Percentiles rank a stretch among this genome's conserved stretches.
Evolutionary conservation across 1,140 invertebrate species (phyloP).

Genomic region (Saccostrea cuccullata): DNA sequence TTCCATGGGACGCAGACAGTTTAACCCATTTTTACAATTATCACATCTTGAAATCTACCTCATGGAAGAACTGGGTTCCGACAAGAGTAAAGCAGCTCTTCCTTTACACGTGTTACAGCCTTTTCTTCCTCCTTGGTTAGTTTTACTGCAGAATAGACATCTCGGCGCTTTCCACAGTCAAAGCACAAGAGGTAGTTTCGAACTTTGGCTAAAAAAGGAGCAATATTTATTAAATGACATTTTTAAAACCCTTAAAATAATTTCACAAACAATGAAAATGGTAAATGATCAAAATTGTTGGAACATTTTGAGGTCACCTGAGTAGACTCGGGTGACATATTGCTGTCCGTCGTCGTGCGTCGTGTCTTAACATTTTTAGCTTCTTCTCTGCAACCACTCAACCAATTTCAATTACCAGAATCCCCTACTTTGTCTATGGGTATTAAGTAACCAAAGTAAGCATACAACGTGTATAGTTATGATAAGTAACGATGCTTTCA

Average conservation of each 20-base stretch:
- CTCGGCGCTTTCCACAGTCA: constrained; percentile 48
- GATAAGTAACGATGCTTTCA: too few relatives aligned
- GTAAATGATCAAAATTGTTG: too few relatives aligned
- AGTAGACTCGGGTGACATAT: too few relatives aligned
- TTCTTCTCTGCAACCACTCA: too few relatives aligned
- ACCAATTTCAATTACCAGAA: too few relatives aligned
- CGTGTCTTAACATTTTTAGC: too few relatives aligned
- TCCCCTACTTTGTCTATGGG: too few relatives aligned
- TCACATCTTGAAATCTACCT: constrained; percentile 37
- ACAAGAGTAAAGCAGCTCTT: constrained; percentile 50
- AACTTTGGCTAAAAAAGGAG: constrained; percentile 35
- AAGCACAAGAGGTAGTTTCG: constrained; percentile 27
- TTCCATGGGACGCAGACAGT: constrained; percentile 35
- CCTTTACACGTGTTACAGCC: constrained; percentile 32
- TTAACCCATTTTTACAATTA: constrained; percentile 48
- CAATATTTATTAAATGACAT: neutral
- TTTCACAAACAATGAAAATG: too few relatives aligned
- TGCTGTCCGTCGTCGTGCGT: too few relatives aligned
- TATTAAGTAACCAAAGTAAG: too few relatives aligned
- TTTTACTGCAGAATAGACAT: constrained; percentile 11
- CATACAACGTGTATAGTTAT: too few relatives aligned
- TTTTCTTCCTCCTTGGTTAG: constrained; percentile 12
- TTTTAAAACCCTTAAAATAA: neutral
- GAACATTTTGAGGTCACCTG: too few relatives aligned
- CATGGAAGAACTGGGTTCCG: constrained; percentile 40